Evolutionary conservation across 2,888 invertebrate genomes (phyloP), one percentile per base, ranked within the genome.

Genomic region (Tinea trinotella): DNA sequence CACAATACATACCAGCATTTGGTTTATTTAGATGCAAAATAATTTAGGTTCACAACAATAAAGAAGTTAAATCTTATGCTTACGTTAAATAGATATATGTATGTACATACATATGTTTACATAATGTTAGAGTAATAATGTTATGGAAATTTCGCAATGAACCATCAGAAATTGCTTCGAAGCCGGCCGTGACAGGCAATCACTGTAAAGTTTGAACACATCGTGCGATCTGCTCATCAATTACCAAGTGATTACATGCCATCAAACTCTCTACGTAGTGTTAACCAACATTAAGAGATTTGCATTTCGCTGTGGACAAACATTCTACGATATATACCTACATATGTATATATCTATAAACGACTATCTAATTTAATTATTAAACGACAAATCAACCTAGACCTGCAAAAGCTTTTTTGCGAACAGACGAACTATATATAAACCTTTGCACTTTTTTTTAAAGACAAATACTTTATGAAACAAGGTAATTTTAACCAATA

Each of bases 401-500:
- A n/a, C n/a, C n/a, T n/a, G n/a, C n/a, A n/a, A n/a, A n/a, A n/a
- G n/a, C n/a, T n/a, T n/a, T n/a, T n/a, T n/a, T n/a, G n/a, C n/a
- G 5, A 24, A 24, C 24, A 24, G 24, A 9, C 24, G 24, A 24
- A 5, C 24, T 24, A 24, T 24, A 24, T 7, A 24, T n/a, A n/a
- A n/a, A n/a, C n/a, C n/a, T n/a, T n/a, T n/a, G n/a, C n/a, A n/a
- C n/a, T 9, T 24, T 24, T 24, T 24, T 24, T 7, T 7, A 40
- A 40, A 2, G 40, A 40, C 13, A 40, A 13, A 4, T 15, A 35
- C n/a, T 35, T 35, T 10, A 40, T 40, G 15, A 13, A 40, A 40
- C 12, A 15, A 40, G 40, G 40, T 40, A 40, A 40, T 40, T 40
- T 49, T 54, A 58, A 54, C 60, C 59, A 60, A 67, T 64, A 68